Percentiles rank a stretch among this genome's conserved stretches.
Evolutionary conservation across 1,140 invertebrate genomes (phyloP).

Genomic region (Laupala kohalensis): DNA sequence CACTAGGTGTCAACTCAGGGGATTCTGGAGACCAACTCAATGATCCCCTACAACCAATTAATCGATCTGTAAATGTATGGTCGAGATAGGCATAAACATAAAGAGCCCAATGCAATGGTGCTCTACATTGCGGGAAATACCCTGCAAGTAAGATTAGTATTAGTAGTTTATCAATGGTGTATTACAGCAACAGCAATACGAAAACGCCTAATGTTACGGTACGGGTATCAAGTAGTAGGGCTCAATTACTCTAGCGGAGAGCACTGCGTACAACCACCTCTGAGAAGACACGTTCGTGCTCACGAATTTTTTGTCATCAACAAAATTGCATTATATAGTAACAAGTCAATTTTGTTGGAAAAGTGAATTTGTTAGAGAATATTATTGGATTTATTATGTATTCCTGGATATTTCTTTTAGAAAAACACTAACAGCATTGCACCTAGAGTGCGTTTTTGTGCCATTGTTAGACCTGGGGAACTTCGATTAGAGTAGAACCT

Average conservation of each 20-base stretch:
- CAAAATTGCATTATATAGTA: no score
- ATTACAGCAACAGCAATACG: neutral
- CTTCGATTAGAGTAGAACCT: no score
- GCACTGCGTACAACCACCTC: constrained; percentile 8
- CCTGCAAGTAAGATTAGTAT: constrained; percentile 2
- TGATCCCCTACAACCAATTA: constrained; percentile 16
- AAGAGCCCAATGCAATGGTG: constrained; percentile 12
- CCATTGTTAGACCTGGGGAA: no score
- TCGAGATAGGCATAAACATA: constrained; percentile 15
- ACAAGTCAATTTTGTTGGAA: no score
- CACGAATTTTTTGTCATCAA: no score
- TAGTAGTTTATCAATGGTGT: constrained; percentile 1
- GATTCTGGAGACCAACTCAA: constrained; percentile 9
- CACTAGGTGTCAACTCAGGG: neutral
- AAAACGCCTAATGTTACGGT: neutral
- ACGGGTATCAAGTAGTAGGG: constrained; percentile 14
- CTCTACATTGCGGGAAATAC: constrained; percentile 14
- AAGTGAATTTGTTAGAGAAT: no score
- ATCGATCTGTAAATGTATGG: constrained; percentile 15
- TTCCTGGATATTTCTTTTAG: no score
- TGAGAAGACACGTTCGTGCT: constrained; percentile 9
- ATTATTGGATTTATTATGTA: no score
- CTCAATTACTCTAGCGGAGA: constrained; percentile 7
- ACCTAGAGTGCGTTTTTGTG: no score
- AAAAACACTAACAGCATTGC: no score